Conservation (phyloP, 2,888 invertebrate species). For the Cryptophagus acutangulus region DNA sequence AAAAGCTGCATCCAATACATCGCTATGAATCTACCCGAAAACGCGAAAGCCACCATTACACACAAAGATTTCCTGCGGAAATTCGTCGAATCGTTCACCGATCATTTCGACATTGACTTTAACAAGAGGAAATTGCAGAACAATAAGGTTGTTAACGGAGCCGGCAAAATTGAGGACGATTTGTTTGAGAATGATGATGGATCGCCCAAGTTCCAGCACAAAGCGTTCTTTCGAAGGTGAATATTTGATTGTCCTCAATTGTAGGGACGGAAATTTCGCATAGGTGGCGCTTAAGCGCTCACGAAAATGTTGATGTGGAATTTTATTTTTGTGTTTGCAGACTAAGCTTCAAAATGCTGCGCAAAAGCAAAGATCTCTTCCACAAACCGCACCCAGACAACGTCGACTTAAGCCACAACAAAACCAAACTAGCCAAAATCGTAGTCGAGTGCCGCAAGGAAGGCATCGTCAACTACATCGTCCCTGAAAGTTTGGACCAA, state of each 20-base stretch:
- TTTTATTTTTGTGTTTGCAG: constrained; percentile 30
- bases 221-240: constrained; percentile 74
- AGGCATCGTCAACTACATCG: constrained; percentile 87
- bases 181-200: constrained; percentile 71
- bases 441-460: constrained; percentile 92
- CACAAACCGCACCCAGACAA: constrained; percentile 90
- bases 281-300: too few species aligned
- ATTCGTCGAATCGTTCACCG: constrained; percentile 79
- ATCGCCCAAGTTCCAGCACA: constrained; percentile 74
- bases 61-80: constrained; percentile 76
- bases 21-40: constrained; percentile 64
- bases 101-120: constrained; percentile 79
- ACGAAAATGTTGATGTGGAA: background rate
- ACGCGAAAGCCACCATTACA: constrained; percentile 60
- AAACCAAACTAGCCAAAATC: constrained; percentile 85
- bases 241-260: background rate
- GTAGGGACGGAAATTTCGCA: too few species aligned
- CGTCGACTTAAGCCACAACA: constrained; percentile 59
- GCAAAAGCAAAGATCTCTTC: constrained; percentile 78
- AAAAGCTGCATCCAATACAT: constrained; percentile 78
- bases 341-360: constrained; percentile 82
- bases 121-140: constrained; percentile 52
- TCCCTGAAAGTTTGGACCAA: constrained; percentile 85
- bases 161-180: constrained; percentile 48
- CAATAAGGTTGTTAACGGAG: constrained; percentile 47